Evolutionary conservation across 2,888 invertebrate species (phyloP), one percentile per base, ranked within the genome.

Genomic region (Tetramorium bicarinatum): DNA sequence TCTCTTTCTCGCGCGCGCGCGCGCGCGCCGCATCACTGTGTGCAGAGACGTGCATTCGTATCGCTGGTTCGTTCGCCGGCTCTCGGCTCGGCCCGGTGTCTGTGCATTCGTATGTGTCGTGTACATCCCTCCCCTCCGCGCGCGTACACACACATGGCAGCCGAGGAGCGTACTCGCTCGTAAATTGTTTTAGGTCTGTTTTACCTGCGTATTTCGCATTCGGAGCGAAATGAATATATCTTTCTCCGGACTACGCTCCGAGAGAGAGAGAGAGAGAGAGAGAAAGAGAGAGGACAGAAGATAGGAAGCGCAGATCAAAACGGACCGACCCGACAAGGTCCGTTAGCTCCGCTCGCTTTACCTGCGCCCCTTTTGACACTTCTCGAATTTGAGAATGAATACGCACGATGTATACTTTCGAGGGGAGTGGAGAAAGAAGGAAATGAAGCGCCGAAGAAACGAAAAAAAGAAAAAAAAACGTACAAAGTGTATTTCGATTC

Each of bases 101-200:
- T 1, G 52, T 21, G 1, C 15, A 15, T 3, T 9, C 15, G 54
- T 49, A 25, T 67, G 29, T 4, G 47, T 29, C 18, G 15, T 8
- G 21, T 62, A 25, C 41, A 13, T 11, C 15, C 15, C 6, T 9
- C 15, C 47, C 4, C 47, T 44, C 3, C 44, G 15, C 47, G 15
- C 15, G 15, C 15, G 15, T 2, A 47, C 4, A 15, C 15, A 47
- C 47, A 47, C 69, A 47, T 47, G 69, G 34, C 69, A 34, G 34
- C 56, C 69, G 44, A 69, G 25, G 47, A 79, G 47, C 47, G 69
- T 79, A 59, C 44, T 75, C 21, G 49, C 77, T 69, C 47, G 59
- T 71, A 71, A 77, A 77, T 77, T 77, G 76, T 77, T 66, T 66
- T 54, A 34, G 41, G 34, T 71, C 56, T 71, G 56, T 44, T 71